These are phyloP conservation scores for Vanacampus margaritifer DNA, from an alignment of 2,113 vertebrate genomes.

Conservation along the genomic window DNA sequence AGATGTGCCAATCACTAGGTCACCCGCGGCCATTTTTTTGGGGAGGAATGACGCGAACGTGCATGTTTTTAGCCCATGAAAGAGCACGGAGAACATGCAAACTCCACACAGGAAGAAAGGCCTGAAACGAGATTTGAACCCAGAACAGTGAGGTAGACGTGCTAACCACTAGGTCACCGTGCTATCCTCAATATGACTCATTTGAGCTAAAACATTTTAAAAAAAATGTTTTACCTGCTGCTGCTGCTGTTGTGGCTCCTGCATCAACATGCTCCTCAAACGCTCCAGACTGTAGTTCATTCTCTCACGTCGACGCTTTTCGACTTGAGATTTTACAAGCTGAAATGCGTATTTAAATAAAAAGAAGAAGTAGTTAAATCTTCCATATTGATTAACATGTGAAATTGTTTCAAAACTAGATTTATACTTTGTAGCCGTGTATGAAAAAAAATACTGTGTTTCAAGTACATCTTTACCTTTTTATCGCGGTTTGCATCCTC, in stretches of 20 bases:
- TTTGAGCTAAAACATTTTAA: not conserved
- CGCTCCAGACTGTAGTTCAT: constrained; percentile 14
- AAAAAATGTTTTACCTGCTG: not conserved
- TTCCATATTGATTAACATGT: not conserved
- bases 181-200: not conserved
- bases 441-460: not conserved
- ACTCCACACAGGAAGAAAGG: not conserved
- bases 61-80: too few species aligned
- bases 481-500: constrained; percentile 1
- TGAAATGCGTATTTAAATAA: not conserved
- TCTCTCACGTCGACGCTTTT: constrained; percentile 11
- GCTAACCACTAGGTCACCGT: not conserved
- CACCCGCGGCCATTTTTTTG: not conserved
- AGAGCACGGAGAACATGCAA: not conserved
- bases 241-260: not conserved
- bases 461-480: not conserved
- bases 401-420: not conserved
- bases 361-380: not conserved
- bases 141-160: not conserved
- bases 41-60: not conserved
- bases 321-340: constrained; percentile 10
- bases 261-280: constrained; percentile 13
- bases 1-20: not conserved
- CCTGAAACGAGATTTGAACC: not conserved
- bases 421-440: too few species aligned